Conservation (phyloP, 2,888 invertebrate species). For the Drosophila formosana region DNA sequence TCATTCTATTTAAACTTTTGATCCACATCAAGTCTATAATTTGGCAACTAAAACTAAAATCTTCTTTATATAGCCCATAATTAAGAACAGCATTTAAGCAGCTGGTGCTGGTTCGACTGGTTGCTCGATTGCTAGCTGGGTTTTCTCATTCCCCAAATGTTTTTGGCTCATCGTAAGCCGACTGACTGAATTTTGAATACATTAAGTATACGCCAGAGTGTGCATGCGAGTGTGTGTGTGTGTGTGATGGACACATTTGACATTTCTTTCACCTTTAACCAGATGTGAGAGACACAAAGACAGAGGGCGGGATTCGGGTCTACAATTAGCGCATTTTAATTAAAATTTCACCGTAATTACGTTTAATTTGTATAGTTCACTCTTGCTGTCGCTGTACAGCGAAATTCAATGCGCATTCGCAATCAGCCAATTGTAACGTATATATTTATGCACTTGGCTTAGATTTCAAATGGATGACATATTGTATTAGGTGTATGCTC, state of each 20-base stretch:
- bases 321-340: slow-evolving; percentile 49
- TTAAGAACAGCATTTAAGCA: slow-evolving; percentile 26
- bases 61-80: slow-evolving; percentile 20
- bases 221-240: neutral
- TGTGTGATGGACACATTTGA: slow-evolving; percentile 42
- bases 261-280: slow-evolving; percentile 73
- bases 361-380: slow-evolving; percentile 17
- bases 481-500: neutral
- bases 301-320: slow-evolving; percentile 1
- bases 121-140: slow-evolving; percentile 4
- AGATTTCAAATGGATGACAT: slow-evolving; percentile 56
- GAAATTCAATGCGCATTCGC: slow-evolving; percentile 54
- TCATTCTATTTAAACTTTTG: slow-evolving; percentile 7
- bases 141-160: slow-evolving; percentile 10
- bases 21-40: slow-evolving; percentile 40
- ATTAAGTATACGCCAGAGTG: neutral
- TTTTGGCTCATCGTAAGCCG: slow-evolving; percentile 10
- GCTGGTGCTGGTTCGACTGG: slow-evolving; percentile 51
- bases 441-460: slow-evolving; percentile 50
- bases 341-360: slow-evolving; percentile 46
- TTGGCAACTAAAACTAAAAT: slow-evolving; percentile 8
- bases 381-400: slow-evolving; percentile 4
- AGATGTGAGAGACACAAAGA: slow-evolving; percentile 2
- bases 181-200: slow-evolving; percentile 5
- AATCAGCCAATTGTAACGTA: slow-evolving; percentile 59